Evolutionary conservation across 2,113 vertebrate genomes (phyloP).

Genomic region (Trematomus loennbergii): DNA sequence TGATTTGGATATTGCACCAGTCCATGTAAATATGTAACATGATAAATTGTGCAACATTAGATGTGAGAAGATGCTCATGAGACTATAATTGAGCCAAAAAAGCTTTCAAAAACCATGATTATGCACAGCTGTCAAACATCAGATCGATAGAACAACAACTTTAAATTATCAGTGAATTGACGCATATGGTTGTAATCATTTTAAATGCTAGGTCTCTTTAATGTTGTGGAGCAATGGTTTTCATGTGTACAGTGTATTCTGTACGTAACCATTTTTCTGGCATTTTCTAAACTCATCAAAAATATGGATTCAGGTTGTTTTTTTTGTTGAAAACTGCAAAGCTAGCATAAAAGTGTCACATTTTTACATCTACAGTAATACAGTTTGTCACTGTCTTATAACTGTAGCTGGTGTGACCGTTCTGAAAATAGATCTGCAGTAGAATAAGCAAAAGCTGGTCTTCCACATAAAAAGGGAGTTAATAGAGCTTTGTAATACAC

Average conservation of each 20-base stretch:
- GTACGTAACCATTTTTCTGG: too few relatives aligned
- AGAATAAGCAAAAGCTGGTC: not conserved
- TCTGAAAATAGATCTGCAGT: slow-evolving; percentile 50
- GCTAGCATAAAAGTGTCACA: slow-evolving; percentile 2
- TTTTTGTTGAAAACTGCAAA: not conserved
- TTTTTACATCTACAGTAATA: slow-evolving; percentile 2
- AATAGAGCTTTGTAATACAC: slow-evolving; percentile 7
- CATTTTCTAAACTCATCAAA: slow-evolving; percentile 1
- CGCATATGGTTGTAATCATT: not conserved
- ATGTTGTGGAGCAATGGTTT: not conserved
- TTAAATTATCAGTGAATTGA: not conserved
- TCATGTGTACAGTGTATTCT: not conserved
- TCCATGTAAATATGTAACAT: too few relatives aligned
- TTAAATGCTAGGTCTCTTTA: too few relatives aligned
- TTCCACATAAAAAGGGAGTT: slow-evolving; percentile 11
- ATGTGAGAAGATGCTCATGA: not conserved
- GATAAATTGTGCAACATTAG: too few relatives aligned
- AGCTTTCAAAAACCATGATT: not conserved
- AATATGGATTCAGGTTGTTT: not conserved
- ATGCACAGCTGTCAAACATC: not conserved
- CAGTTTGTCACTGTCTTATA: slow-evolving; percentile 6
- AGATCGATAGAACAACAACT: not conserved
- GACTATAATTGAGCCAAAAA: not conserved
- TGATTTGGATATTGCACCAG: too few relatives aligned
- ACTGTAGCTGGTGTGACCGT: slow-evolving; percentile 26